These are phyloP conservation scores for Lepidocyrtinus sp. DNA, from an alignment of 2,888 invertebrate genomes.

Conservation along the genomic window DNA sequence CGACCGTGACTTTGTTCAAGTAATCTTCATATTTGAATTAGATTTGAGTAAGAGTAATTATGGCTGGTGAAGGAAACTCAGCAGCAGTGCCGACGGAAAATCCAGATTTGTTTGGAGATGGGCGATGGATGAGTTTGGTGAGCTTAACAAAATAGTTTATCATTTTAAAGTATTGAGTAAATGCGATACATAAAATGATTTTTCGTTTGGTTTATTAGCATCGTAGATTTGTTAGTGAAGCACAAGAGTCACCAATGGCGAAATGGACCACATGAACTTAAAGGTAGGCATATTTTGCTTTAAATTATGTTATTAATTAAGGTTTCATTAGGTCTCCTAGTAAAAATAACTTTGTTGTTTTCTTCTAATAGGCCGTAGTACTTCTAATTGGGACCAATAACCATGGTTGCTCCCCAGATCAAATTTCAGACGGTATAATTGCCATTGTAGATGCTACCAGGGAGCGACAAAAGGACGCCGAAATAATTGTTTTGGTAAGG, in stretches of 20 bases:
- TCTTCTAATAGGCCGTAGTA: conserved; percentile 74
- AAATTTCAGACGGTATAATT: conserved; percentile 86
- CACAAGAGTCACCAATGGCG: conserved; percentile 90
- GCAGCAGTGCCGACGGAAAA: conserved; percentile 81
- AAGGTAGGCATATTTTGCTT: conserved; percentile 77
- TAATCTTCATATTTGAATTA: too few relatives aligned
- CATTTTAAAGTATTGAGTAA: too few relatives aligned
- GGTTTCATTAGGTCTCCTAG: background rate
- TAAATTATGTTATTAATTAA: conserved; percentile 12
- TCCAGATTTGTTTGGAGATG: conserved; percentile 86
- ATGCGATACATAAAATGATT: background rate
- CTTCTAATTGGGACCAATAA: conserved; percentile 93
- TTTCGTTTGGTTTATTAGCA: conserved; percentile 76
- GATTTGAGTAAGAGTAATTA: too few relatives aligned
- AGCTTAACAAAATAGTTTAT: too few relatives aligned
- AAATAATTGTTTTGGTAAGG: conserved; percentile 89
- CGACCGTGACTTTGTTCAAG: too few relatives aligned
- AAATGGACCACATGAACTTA: conserved; percentile 89
- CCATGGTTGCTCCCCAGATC: conserved; percentile 83
- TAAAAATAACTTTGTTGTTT: background rate
- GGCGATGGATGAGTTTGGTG: conserved; percentile 88
- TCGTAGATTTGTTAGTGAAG: conserved; percentile 86
- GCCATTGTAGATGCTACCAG: conserved; percentile 83
- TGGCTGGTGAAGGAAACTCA: too few relatives aligned
- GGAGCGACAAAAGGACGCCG: conserved; percentile 84